phyloP scores from a whole-genome alignment of 2,888 invertebrate species.

The Morpho deidamia region DNA sequence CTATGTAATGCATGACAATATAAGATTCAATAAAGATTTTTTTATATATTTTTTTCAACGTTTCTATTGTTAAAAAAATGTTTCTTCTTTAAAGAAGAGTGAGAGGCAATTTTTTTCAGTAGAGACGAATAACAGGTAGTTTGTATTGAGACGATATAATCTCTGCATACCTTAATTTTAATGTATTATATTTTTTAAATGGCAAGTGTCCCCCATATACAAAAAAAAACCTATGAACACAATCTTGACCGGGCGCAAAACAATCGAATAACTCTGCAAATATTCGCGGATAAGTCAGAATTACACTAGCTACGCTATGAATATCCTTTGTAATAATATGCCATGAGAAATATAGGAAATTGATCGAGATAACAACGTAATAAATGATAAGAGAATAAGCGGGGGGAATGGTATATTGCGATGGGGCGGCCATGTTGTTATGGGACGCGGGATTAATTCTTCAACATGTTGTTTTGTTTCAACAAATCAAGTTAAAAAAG shows the following conservation, averaged over 20 bases:
- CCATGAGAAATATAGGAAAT: slow-evolving; percentile 47
- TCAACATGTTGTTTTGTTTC: no score
- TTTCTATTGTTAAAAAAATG: no score
- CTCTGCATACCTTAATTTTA: no score
- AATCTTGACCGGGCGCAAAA: slow-evolving; percentile 27
- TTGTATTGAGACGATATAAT: no score
- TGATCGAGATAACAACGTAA: slow-evolving; percentile 38
- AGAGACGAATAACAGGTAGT: no score
- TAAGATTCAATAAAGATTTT: no score
- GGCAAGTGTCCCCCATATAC: slow-evolving; percentile 27
- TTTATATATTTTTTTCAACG: no score
- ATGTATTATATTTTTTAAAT: slow-evolving; percentile 24
- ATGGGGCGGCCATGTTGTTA: slow-evolving; percentile 33
- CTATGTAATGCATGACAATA: no score
- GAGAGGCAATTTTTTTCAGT: no score
- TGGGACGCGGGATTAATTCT: background rate
- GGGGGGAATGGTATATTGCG: slow-evolving; percentile 34
- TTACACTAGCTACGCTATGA: slow-evolving; percentile 25
- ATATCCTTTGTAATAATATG: slow-evolving; percentile 48
- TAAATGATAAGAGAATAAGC: slow-evolving; percentile 53
- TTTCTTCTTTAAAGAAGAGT: no score
- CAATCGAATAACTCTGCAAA: slow-evolving; percentile 37
- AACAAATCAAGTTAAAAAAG: no score
- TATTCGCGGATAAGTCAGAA: slow-evolving; percentile 29
- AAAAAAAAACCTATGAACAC: slow-evolving; percentile 25